Conservation (phyloP, 2,888 invertebrate genomes). For the Labia minor region DNA sequence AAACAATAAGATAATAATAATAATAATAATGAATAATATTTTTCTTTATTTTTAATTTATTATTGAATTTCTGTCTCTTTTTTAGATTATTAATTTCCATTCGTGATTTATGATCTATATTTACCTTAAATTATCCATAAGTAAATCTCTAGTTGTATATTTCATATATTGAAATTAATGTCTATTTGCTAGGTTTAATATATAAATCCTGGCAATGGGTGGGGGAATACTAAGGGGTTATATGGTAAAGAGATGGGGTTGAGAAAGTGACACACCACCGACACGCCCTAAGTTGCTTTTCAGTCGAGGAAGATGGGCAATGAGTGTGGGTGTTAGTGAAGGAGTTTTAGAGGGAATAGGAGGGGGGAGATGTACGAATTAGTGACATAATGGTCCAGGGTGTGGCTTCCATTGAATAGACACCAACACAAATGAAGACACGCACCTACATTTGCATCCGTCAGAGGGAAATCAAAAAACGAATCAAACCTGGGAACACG, state of each 20-base stretch:
- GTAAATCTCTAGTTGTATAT: not conserved
- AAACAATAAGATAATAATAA: too few relatives aligned
- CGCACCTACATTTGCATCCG: not conserved
- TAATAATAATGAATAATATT: too few relatives aligned
- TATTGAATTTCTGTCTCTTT: too few relatives aligned
- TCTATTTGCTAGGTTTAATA: constrained; percentile 13
- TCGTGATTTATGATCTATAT: not conserved
- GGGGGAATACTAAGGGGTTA: not conserved
- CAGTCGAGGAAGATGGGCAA: not conserved
- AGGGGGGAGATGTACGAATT: not conserved
- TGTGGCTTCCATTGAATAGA: not conserved
- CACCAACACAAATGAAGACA: not conserved
- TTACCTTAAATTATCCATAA: not conserved
- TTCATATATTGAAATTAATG: constrained; percentile 5
- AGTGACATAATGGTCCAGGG: constrained; percentile 3
- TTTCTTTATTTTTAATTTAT: too few relatives aligned
- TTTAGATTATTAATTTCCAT: not conserved
- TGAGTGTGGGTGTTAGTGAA: too few relatives aligned
- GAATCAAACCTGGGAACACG: not conserved
- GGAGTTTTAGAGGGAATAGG: not conserved
- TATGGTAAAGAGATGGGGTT: not conserved
- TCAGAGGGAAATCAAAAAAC: not conserved
- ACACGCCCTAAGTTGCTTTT: not conserved
- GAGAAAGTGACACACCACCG: constrained; percentile 1
- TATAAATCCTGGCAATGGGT: not conserved